phyloP scores from a whole-genome alignment of 2,113 vertebrate species.

The Candoia aspera region DNA sequence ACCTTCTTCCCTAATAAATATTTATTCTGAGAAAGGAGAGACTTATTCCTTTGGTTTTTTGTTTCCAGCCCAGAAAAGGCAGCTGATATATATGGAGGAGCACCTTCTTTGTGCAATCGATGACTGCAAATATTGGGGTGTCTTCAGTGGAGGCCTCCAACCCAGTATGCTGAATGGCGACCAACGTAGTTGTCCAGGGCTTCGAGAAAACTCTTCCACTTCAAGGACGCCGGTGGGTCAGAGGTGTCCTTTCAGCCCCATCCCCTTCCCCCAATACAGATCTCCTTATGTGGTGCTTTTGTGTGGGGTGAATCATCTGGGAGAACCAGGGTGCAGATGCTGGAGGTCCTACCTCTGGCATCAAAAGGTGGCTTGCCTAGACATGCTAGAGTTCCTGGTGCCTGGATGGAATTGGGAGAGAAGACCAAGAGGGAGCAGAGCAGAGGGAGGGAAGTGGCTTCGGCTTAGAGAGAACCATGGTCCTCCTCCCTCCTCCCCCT shows the following conservation, averaged over 20 bases:
- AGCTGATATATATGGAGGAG: not conserved
- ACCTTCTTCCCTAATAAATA: not conserved
- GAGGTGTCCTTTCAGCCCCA: not conserved
- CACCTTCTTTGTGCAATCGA: not conserved
- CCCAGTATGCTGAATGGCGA: not conserved
- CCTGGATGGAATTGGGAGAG: conserved; percentile 4
- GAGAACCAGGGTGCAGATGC: not conserved
- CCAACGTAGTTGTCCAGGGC: not conserved
- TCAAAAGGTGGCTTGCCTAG: not conserved
- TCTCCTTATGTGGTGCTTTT: not conserved
- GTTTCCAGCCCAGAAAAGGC: not conserved
- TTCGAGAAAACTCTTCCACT: not conserved
- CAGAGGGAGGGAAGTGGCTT: conserved; percentile 49
- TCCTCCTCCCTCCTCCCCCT: conserved; percentile 14
- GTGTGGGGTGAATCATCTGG: not conserved
- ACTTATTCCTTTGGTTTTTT: not conserved
- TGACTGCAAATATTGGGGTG: not conserved
- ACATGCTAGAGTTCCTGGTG: not conserved
- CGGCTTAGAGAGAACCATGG: conserved; percentile 50
- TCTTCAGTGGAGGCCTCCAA: not conserved
- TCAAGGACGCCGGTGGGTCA: not conserved
- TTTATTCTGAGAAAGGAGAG: not conserved
- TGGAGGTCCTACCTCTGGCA: not conserved
- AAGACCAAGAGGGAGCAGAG: conserved; percentile 49
- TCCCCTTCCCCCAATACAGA: not conserved